Base-by-base conservation (phyloP, 2,797 vertebrate species). In the Geotrypetes seraphini region DNA sequence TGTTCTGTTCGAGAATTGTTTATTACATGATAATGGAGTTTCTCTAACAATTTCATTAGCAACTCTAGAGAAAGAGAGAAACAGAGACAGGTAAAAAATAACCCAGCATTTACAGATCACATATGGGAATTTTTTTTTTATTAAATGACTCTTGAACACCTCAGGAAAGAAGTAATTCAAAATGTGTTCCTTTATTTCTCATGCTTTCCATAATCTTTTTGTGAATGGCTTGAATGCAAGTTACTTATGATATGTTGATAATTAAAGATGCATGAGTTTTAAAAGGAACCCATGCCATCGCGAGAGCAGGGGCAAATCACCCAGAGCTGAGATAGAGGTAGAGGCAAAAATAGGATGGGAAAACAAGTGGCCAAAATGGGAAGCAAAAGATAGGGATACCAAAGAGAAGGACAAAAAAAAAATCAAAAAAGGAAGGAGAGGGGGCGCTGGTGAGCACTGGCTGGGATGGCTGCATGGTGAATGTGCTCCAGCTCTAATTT, bases 121-220 rank as follows among this genome's bases (percentile, higher is more conserved):
- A 50, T 1, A 35, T 28, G 19, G 33, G 29, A n/a, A n/a, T n/a
- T 37, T 10, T 5, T n/a, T 12, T 28, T 4, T 12, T 6, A 33
- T 48, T 26, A 46, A 46, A 38, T 14, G 3, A 52, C 29, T 33
- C 26, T 42, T 31, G 14, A 32, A 3, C 40, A 26, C 36, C 53
- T 43, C 16, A 31, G 17, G 4, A 16, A 35, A 47, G 43, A 39
- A 28, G 18, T 16, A 21, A 17, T 32, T 57, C 28, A 45, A 23
- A 22, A 36, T 31, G 16, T 11, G 5, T 36, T 29, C 49, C 27
- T 43, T 56, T 19, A 46, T 59, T 63, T 50, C 25, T 30, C 10
- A 5, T 30, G n/a, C 33, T 60, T 60, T 43, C 22, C 31, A 44
- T 53, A 55, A 57, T 43, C 12, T 39, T 52, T 37, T 10, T 32